Conservation (phyloP, 2,888 invertebrate species). For the Cylindroiulus punctatus region DNA sequence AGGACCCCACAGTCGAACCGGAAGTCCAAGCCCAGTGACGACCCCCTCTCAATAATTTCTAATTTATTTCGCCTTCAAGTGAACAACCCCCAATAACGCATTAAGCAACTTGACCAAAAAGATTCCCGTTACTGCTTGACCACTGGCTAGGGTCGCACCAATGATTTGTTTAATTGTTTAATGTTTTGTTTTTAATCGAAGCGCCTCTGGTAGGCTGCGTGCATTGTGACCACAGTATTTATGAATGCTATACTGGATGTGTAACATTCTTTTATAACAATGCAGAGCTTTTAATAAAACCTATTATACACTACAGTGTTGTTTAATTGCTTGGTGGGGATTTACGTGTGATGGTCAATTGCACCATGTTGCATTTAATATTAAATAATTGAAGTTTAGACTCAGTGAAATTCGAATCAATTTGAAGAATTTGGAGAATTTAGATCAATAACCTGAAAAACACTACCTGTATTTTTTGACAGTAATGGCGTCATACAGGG, state of each 20-base stretch:
- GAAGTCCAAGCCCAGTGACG: neutral
- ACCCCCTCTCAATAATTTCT: neutral
- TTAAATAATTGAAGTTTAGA: no score
- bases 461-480: no score
- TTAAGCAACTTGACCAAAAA: conserved; percentile 32
- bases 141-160: conserved; percentile 15
- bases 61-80: conserved; percentile 8
- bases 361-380: no score
- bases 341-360: neutral
- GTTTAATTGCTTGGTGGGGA: neutral
- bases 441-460: neutral
- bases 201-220: conserved; percentile 19
- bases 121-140: neutral
- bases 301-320: neutral
- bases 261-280: neutral
- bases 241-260: conserved; percentile 36
- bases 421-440: no score
- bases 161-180: neutral
- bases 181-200: neutral
- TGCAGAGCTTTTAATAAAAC: neutral
- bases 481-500: no score
- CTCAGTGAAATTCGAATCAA: no score
- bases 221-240: conserved; percentile 35
- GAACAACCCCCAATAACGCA: neutral
- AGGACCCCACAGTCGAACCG: conserved; percentile 35